Evolutionary conservation across 35 echinoderm and acorn worm genomes (phyloP).

Genomic region (Apostichopus californicus): DNA sequence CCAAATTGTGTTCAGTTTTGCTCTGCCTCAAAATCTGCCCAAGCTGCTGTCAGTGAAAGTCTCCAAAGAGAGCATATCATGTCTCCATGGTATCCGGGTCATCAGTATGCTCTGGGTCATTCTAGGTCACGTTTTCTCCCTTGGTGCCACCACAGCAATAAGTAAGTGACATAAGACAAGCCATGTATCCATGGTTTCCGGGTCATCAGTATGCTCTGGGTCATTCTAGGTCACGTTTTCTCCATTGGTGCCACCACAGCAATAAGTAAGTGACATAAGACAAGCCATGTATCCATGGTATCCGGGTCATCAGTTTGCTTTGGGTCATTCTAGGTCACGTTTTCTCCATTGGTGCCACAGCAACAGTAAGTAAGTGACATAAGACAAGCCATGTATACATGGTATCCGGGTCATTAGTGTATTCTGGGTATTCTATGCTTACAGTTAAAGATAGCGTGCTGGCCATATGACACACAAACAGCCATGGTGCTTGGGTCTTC

Average conservation of each 20-base stretch:
- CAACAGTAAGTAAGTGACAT: too few relatives aligned
- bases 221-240: conserved; percentile 82
- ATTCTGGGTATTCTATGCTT: conserved; percentile 79
- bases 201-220: conserved; percentile 92
- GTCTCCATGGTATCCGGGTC: conserved; percentile 76
- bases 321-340: too few relatives aligned
- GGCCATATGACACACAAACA: not conserved
- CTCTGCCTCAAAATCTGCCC: conserved; percentile 70
- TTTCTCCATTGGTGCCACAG: too few relatives aligned
- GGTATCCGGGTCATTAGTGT: too few relatives aligned
- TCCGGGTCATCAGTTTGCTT: conserved; percentile 72
- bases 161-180: conserved; percentile 27
- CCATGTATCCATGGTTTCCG: not conserved
- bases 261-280: not conserved
- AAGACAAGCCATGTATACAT: too few relatives aligned
- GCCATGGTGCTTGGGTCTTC: not conserved
- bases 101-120: conserved; percentile 97
- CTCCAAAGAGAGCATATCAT: conserved; percentile 60
- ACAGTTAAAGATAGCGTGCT: not conserved
- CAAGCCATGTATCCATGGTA: not conserved
- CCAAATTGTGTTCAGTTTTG: conserved; percentile 78
- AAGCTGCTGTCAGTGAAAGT: conserved; percentile 68
- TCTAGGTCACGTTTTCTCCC: conserved; percentile 66
- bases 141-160: not conserved
- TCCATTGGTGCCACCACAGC: not conserved